Base-by-base conservation (phyloP, 1,140 invertebrate genomes). In the Pseudomyrmex cubaensis region DNA sequence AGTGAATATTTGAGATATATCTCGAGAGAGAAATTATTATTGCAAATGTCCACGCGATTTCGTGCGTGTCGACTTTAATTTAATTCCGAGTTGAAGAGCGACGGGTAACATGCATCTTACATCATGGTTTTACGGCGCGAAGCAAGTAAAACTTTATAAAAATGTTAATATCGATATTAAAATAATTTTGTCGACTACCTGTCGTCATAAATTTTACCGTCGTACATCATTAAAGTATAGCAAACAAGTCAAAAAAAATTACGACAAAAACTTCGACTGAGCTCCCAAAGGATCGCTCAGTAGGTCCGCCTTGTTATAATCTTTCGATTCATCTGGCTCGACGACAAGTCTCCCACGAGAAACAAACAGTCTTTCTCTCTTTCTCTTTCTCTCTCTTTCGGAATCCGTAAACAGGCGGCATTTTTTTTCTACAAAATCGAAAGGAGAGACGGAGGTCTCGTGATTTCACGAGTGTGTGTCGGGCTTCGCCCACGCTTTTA, bases 401-500 rank as follows among this genome's bases (percentile, higher is more conserved):
- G 44, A 25, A 72, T 80, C 4, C n/a, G 20, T 83, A 67, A 83
- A 87, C 66, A 75, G 64, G 50, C 35, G 7, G 44, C 61, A 63
- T 56, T 83, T 86, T 73, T 76, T 22, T 12, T 52, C 35, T 1
- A 25, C 9, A n/a, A 75, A 56, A 83, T 70, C 70, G 59, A 87
- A 54, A 25, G 76, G 10, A 80, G 44, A 75, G 35, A 48, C 57
- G 52, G 75, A 56, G 54, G 64, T 17, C 22, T 59, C 44, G 48
- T 73, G 78, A 77, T 87, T 89, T 64, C 57, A 66, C 64, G 76
- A 87, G 82, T 67, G 70, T 76, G 59, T 83, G 50, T 84, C 35
- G 35, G 5, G 62, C 70, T 64, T 56, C 85, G 86, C 87, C 83
- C 61, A 86, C 82, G 84, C 83, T 78, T 85, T 76, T 83, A 46